Conservation (phyloP, 2,113 vertebrate species). For the Oncorhynchus tshawytscha region DNA sequence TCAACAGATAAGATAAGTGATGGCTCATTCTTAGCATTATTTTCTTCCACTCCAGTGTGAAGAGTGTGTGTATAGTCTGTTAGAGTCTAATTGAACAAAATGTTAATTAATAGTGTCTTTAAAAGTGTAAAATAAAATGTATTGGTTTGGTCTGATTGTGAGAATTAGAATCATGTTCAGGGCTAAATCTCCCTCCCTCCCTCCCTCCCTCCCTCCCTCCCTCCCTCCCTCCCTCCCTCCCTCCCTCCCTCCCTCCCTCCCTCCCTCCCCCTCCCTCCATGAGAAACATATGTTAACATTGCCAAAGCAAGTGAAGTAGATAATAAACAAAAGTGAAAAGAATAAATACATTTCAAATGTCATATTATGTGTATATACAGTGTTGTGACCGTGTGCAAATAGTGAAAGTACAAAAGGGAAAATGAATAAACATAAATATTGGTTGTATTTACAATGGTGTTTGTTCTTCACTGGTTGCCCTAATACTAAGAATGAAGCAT, state of each 20-base stretch:
- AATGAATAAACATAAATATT: too few species aligned
- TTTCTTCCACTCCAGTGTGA: slow-evolving; percentile 45
- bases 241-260: slow-evolving; percentile 30
- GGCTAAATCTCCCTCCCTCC: slow-evolving; percentile 27
- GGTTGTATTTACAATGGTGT: too few species aligned
- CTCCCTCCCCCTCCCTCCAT: neutral
- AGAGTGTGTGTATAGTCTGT: slow-evolving; percentile 59
- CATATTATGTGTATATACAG: too few species aligned
- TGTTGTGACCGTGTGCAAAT: too few species aligned
- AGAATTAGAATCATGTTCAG: slow-evolving; percentile 64
- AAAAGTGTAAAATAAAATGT: slow-evolving; percentile 69
- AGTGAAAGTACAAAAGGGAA: too few species aligned
- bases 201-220: neutral
- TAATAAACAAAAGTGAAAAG: too few species aligned
- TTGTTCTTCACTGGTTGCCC: neutral
- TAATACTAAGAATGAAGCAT: too few species aligned
- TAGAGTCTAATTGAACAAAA: slow-evolving; percentile 66
- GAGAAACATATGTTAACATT: too few species aligned
- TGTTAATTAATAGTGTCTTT: slow-evolving; percentile 76
- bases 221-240: neutral
- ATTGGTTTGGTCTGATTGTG: slow-evolving; percentile 72
- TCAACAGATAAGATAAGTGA: slow-evolving; percentile 56
- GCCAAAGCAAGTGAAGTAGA: too few species aligned
- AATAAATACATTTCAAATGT: too few species aligned
- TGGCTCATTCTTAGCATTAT: slow-evolving; percentile 66